These are phyloP conservation scores for Orientallactaga sibirica DNA, from an alignment of 2,797 vertebrate species.

Conservation along the genomic window DNA sequence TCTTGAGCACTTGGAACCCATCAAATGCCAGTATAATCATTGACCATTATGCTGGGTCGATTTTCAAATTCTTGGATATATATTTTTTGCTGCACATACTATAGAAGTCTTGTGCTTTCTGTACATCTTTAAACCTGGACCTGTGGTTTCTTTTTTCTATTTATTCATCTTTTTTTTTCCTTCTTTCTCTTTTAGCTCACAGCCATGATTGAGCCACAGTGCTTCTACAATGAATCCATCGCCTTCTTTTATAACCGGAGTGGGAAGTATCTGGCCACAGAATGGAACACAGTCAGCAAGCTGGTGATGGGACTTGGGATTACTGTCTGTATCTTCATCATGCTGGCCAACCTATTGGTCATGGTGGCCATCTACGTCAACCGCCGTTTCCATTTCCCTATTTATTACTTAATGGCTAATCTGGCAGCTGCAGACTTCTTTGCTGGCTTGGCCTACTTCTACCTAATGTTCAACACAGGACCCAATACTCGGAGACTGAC, in stretches of 20 bases:
- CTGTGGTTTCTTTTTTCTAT: constrained; percentile 63
- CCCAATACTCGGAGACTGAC: constrained; percentile 97
- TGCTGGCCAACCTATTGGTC: constrained; percentile 98
- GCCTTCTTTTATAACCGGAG: constrained; percentile 99
- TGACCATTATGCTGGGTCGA: constrained; percentile 70
- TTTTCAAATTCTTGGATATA: constrained; percentile 72
- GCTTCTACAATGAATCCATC: constrained; percentile 98
- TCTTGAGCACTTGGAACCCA: constrained; percentile 73
- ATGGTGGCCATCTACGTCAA: constrained; percentile 99
- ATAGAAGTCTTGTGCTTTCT: constrained; percentile 32
- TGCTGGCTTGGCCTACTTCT: constrained; percentile 98
- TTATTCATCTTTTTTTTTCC: constrained; percentile 58
- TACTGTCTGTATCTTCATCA: constrained; percentile 99
- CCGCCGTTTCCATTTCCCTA: constrained; percentile 99
- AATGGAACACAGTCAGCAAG: constrained; percentile 97
- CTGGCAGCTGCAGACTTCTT: constrained; percentile 99
- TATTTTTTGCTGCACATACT: constrained; percentile 56
- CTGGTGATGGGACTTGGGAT: constrained; percentile 99
- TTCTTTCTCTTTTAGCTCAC: constrained; percentile 83
- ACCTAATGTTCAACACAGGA: constrained; percentile 99
- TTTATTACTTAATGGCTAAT: constrained; percentile 99
- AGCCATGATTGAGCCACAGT: constrained; percentile 93
- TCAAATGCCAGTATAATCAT: constrained; percentile 72
- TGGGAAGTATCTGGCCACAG: constrained; percentile 94
- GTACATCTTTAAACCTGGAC: constrained; percentile 79